A percentile compares a stretch with the other conserved stretches of the same genome.
Evolutionary conservation across 2,113 vertebrate species (phyloP).

Genomic region (Upupa epops): DNA sequence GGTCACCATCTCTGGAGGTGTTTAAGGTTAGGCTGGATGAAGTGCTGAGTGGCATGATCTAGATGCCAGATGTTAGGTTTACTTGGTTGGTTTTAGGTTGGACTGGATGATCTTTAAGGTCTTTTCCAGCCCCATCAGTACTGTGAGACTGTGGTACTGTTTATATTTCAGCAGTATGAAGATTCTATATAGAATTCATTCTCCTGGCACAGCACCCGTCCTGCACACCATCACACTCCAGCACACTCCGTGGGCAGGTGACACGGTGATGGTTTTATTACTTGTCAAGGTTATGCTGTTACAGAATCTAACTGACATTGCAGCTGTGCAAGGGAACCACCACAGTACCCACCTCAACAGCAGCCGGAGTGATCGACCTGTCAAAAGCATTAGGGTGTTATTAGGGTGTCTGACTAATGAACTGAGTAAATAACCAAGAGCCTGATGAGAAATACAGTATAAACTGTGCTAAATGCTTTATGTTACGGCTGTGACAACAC

Average conservation of each 20-base stretch:
- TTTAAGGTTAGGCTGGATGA: too few relatives aligned
- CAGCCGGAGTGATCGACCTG: not conserved
- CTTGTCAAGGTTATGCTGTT: not conserved
- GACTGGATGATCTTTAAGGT: too few relatives aligned
- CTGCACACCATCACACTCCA: not conserved
- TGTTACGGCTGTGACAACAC: not conserved
- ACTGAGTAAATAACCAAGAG: not conserved
- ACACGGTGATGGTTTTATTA: not conserved
- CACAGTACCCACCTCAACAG: not conserved
- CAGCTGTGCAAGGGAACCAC: not conserved
- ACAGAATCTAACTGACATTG: not conserved
- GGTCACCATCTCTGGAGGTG: too few relatives aligned
- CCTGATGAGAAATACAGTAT: not conserved
- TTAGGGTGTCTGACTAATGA: not conserved
- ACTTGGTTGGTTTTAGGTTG: too few relatives aligned
- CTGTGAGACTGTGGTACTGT: too few relatives aligned
- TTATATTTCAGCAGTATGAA: not conserved
- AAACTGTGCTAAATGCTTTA: not conserved
- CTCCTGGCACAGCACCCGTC: not conserved
- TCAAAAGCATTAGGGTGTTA: not conserved
- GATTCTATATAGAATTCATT: not conserved
- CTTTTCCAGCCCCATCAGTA: too few relatives aligned
- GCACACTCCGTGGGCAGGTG: not conserved
- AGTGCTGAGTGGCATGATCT: too few relatives aligned
- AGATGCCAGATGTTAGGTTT: too few relatives aligned